Evolutionary conservation across 2,888 invertebrate species (phyloP), one percentile per base, ranked within the genome.

Genomic region (Baccha elongata): DNA sequence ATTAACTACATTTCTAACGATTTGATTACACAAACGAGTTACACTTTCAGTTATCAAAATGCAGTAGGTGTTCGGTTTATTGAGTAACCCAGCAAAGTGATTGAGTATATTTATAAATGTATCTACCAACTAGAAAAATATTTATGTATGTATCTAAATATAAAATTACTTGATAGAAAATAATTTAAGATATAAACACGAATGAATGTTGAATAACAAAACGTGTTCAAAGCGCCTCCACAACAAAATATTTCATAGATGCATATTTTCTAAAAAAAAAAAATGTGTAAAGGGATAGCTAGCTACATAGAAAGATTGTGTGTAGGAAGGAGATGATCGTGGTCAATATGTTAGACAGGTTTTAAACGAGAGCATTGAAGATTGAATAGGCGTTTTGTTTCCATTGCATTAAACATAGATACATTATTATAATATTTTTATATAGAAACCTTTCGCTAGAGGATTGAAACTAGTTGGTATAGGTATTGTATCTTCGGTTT

Each of bases 181-280:
- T 17, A 44, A 60, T 44, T 40, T 40, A 58, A 53, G 15, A 44
- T 29, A 29, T 44, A 42, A 60, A 44, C 52, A 55, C 46, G 67
- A 72, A 55, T 55, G 69, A 40, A 68, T 72, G 65, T 78, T 71
- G 58, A 40, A 65, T 50, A 65, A 52, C 15, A 58, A 52, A 72
- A 78, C 78, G 60, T 17, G 78, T 79, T 79, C 46, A 53, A 50
- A 26, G 74, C 74, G 55, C 68, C 62, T 79, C 68, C 68, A 64
- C 42, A 26, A 8, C 15, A 58, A 40, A 40, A 17, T 8, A 40
- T 2, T 35, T 29, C 37, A 58, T 58, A 58, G 13, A 40, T 40
- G 1, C 37, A n/a, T 13, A 40, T n/a, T 5, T 13, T n/a, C n/a
- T n/a, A n/a, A n/a, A n/a, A n/a, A n/a, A n/a, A n/a, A n/a, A n/a